Conservation (phyloP, 2,797 vertebrate species). For the Tapirus indicus region DNA sequence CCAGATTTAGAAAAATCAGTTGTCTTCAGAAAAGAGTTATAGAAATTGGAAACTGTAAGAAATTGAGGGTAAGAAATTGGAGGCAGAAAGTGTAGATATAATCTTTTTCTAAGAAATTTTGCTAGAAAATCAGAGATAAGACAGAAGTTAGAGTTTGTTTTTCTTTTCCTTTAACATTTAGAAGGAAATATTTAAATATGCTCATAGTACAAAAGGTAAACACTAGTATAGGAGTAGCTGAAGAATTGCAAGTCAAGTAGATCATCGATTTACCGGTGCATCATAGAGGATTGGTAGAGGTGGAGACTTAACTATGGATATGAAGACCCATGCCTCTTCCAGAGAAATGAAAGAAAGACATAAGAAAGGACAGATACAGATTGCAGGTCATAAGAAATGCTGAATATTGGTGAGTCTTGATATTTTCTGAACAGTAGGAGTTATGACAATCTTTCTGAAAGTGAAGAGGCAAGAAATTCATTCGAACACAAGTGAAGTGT, state of each 20-base stretch:
- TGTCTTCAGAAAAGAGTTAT: not conserved
- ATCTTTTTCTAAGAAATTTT: not conserved
- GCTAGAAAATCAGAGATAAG: not conserved
- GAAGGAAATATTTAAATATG: not conserved
- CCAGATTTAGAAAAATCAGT: not conserved
- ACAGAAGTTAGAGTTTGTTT: not conserved
- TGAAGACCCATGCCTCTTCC: not conserved
- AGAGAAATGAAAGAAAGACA: not conserved
- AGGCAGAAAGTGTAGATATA: not conserved
- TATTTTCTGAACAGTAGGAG: not conserved
- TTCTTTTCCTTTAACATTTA: not conserved
- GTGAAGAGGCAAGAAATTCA: not conserved
- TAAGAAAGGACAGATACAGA: not conserved
- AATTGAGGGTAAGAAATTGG: not conserved
- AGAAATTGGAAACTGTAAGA: too few relatives aligned
- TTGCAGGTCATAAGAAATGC: not conserved
- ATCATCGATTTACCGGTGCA: not conserved
- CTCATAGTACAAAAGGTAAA: not conserved
- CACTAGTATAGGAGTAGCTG: not conserved
- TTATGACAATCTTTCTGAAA: not conserved
- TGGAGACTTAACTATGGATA: not conserved
- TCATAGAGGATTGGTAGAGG: fast-evolving
- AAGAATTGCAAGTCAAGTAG: not conserved
- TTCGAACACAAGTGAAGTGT: not conserved
- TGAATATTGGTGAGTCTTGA: not conserved